phyloP scores from a whole-genome alignment of 37 sponge, comb jelly and placozoan genomes.

The Eunapius fragilis region DNA sequence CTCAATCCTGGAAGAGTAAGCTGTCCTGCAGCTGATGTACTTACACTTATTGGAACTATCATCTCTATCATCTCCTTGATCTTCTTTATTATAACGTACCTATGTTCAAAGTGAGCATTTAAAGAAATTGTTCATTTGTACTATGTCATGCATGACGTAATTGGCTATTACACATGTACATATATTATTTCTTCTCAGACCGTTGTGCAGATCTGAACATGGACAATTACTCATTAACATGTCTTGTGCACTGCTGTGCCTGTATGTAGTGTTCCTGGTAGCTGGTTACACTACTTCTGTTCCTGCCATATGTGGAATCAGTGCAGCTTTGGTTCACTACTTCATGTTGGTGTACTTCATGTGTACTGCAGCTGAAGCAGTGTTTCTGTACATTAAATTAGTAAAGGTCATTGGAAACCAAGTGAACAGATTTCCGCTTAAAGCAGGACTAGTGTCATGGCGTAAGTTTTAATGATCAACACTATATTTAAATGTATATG shows the following conservation, averaged over 20 bases:
- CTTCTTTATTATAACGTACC: conserved; percentile 1
- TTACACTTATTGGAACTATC: conserved; percentile 5
- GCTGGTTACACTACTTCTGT: conserved; percentile 7
- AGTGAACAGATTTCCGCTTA: neutral
- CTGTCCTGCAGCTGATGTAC: neutral
- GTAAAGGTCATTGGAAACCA: conserved; percentile 3
- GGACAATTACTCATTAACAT: conserved; percentile 25
- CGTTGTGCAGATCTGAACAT: neutral
- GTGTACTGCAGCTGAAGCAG: conserved; percentile 39
- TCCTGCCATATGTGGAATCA: conserved; percentile 25
- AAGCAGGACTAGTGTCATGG: conserved; percentile 5
- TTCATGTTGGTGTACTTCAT: conserved; percentile 45
- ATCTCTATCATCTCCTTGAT: conserved; percentile 24
- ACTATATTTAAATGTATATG: too few relatives aligned
- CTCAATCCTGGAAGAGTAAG: neutral
- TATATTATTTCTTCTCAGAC: neutral
- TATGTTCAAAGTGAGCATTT: neutral
- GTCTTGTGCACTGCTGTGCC: conserved; percentile 36
- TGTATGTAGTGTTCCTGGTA: conserved; percentile 43
- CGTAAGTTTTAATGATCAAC: too few relatives aligned
- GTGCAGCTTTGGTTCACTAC: conserved; percentile 46
- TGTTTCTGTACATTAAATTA: conserved; percentile 32
- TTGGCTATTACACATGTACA: neutral
- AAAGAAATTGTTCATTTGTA: too few relatives aligned
- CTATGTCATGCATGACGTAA: too few relatives aligned